These are phyloP conservation scores for Tachysurus fulvidraco DNA, from an alignment of 2,113 vertebrate species.

Conservation along the genomic window DNA sequence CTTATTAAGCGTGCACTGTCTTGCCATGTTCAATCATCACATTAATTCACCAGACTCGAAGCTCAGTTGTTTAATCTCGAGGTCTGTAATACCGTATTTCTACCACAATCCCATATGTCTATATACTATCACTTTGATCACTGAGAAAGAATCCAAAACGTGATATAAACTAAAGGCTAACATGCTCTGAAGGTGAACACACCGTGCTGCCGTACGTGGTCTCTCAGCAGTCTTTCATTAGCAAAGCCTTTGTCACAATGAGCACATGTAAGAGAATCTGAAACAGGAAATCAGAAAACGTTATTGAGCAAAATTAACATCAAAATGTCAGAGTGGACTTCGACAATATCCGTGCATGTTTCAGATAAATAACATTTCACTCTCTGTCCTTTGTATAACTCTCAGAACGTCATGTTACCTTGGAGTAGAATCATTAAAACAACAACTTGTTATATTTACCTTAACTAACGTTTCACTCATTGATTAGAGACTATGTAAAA, in stretches of 20 bases:
- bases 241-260: conserved; percentile 75
- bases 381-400: too few species aligned
- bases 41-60: background rate
- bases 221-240: conserved; percentile 71
- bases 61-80: background rate
- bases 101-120: background rate
- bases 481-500: background rate
- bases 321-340: background rate
- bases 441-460: background rate
- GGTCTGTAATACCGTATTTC: background rate
- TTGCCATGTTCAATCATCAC: background rate
- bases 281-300: conserved; percentile 5
- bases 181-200: conserved; percentile 15
- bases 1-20: background rate
- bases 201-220: conserved; percentile 70
- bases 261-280: conserved; percentile 74
- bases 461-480: background rate
- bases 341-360: background rate
- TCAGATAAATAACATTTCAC: background rate
- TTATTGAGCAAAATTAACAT: background rate
- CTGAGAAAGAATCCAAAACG: background rate
- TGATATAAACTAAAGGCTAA: too few species aligned
- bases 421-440: background rate
- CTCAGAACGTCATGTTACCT: background rate
- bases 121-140: background rate